Conservation (phyloP, 2,113 vertebrate species). For the Stegastes partitus region DNA sequence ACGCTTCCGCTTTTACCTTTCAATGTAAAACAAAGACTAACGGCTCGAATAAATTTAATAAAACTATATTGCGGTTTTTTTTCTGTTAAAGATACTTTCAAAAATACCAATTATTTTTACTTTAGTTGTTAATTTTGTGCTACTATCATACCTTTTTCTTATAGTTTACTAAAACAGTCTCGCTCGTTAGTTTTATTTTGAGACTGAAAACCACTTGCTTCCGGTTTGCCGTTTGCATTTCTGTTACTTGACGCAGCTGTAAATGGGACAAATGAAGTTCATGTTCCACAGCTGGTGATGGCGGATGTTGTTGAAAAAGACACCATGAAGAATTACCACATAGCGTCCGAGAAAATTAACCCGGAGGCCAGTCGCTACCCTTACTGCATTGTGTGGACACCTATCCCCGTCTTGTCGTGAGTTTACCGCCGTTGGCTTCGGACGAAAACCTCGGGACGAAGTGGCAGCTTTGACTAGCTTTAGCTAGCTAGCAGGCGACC, state of each 20-base stretch:
- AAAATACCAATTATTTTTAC: neutral
- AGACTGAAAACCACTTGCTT: neutral
- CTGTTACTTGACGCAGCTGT: slow-evolving; percentile 11
- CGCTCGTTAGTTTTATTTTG: slow-evolving; percentile 18
- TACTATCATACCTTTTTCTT: neutral
- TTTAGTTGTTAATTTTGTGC: neutral
- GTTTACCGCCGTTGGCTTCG: slow-evolving; percentile 62
- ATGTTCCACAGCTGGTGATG: slow-evolving; percentile 86
- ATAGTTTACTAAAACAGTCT: neutral
- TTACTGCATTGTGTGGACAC: slow-evolving; percentile 96
- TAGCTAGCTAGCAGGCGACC: slow-evolving; percentile 58
- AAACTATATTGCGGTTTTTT: neutral
- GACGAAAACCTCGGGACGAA: neutral
- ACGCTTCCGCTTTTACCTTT: neutral
- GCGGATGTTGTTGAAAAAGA: slow-evolving; percentile 91
- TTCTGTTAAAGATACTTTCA: neutral
- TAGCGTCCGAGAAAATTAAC: slow-evolving; percentile 85
- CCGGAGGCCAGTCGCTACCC: slow-evolving; percentile 89
- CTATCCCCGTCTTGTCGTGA: slow-evolving; percentile 97
- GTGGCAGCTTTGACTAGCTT: slow-evolving; percentile 59
- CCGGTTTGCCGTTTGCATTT: neutral
- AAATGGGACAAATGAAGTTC: slow-evolving; percentile 76
- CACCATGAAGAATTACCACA: slow-evolving; percentile 88
- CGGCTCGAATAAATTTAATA: neutral
- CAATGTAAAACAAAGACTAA: slow-evolving; percentile 35